These are phyloP conservation scores for Hormaphis cornu DNA, from an alignment of 1,140 invertebrate species.

Conservation along the genomic window DNA sequence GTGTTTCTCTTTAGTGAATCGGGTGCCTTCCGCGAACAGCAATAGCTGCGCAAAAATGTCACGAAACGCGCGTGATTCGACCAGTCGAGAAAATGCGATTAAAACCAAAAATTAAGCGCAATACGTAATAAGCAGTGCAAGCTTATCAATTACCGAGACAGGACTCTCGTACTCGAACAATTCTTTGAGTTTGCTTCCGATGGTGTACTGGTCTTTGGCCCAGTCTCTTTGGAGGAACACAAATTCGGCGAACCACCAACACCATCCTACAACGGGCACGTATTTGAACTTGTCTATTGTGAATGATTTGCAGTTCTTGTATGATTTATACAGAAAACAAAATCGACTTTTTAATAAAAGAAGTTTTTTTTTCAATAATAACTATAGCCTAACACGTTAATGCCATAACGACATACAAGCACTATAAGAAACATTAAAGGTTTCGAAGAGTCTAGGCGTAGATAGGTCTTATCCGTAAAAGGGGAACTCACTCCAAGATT, in stretches of 20 bases:
- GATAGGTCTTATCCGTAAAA: too few species aligned
- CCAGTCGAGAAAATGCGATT: too few species aligned
- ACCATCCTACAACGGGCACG: constrained; percentile 89
- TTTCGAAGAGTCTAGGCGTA: too few species aligned
- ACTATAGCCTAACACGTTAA: too few species aligned
- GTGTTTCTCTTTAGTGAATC: constrained; percentile 81
- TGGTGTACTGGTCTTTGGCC: constrained; percentile 77
- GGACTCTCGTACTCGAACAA: constrained; percentile 78
- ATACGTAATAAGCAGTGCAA: too few species aligned
- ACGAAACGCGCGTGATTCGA: neutral
- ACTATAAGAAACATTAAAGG: too few species aligned
- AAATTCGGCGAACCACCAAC: constrained; percentile 87
- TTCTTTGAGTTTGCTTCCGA: constrained; percentile 67
- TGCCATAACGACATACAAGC: too few species aligned
- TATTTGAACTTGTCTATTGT: constrained; percentile 86
- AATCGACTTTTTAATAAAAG: too few species aligned
- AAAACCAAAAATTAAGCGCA: too few species aligned
- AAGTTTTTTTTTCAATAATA: too few species aligned
- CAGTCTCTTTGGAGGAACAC: constrained; percentile 86
- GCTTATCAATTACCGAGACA: constrained; percentile 66
- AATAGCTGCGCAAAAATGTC: constrained; percentile 55
- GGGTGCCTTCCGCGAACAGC: constrained; percentile 89
- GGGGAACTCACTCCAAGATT: constrained; percentile 61
- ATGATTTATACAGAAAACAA: constrained; percentile 39
- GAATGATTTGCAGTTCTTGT: constrained; percentile 87